Conservation (phyloP, 2,797 vertebrate species). For the Meriones psammophilus region DNA sequence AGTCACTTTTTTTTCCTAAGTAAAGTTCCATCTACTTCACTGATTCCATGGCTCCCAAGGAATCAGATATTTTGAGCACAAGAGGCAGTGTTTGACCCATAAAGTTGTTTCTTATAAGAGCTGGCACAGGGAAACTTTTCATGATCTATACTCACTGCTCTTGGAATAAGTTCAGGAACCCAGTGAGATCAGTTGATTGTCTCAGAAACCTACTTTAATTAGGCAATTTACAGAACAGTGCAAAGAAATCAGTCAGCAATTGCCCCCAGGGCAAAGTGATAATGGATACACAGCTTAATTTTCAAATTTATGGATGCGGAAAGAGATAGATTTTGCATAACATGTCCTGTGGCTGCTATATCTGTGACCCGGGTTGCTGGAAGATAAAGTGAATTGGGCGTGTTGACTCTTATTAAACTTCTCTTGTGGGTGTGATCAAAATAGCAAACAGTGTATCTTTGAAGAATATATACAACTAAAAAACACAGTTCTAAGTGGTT, state of each 20-base stretch:
- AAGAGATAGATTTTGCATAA: slow-evolving; percentile 40
- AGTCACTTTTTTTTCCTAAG: neutral
- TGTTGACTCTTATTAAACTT: slow-evolving; percentile 50
- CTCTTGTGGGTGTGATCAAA: slow-evolving; percentile 59
- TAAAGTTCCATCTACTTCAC: slow-evolving; percentile 2
- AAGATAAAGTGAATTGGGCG: slow-evolving; percentile 8
- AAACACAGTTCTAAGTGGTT: neutral
- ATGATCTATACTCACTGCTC: neutral
- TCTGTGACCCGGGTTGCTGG: neutral
- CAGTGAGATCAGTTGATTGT: slow-evolving; percentile 31
- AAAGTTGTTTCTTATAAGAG: neutral
- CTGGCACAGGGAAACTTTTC: neutral
- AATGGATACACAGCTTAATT: slow-evolving; percentile 41
- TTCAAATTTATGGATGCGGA: slow-evolving; percentile 22
- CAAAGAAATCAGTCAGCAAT: slow-evolving; percentile 50
- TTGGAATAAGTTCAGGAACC: slow-evolving; percentile 52
- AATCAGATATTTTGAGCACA: neutral
- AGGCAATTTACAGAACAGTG: slow-evolving; percentile 35
- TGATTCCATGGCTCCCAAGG: neutral
- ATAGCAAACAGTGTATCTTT: slow-evolving; percentile 16
- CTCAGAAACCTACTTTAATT: slow-evolving; percentile 60
- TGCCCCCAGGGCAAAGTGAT: neutral
- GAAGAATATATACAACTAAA: slow-evolving; percentile 41
- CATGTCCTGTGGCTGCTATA: neutral
- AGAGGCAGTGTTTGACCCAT: neutral